These are phyloP conservation scores for Allolobophora icterica DNA, from an alignment of 2,888 invertebrate species.

Conservation along the genomic window DNA sequence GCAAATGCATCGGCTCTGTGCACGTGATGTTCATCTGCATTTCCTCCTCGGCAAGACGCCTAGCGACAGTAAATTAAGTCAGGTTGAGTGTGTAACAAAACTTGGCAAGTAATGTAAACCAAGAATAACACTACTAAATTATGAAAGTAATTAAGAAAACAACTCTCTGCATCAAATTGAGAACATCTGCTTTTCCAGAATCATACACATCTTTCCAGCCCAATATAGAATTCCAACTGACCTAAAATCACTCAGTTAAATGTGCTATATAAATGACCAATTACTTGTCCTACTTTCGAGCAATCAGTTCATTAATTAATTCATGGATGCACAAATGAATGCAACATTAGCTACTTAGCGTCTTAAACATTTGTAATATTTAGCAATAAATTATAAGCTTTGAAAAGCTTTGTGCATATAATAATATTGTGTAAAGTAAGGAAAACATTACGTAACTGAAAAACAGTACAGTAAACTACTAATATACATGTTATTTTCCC, in stretches of 20 bases:
- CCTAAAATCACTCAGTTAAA: neutral
- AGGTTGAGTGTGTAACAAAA: neutral
- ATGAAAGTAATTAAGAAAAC: neutral
- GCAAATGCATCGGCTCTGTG: conserved; percentile 75
- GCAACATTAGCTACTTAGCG: neutral
- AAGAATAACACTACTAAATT: conserved; percentile 24
- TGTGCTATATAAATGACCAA: neutral
- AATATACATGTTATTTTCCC: conserved; percentile 3
- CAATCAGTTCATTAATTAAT: too few species aligned
- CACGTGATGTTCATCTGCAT: conserved; percentile 77
- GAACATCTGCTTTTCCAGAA: neutral
- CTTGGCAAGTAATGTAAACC: neutral
- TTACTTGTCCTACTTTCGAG: neutral
- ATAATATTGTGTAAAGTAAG: neutral
- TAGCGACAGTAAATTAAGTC: conserved; percentile 52
- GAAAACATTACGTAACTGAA: too few species aligned
- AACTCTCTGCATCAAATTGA: neutral
- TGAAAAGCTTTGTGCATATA: neutral
- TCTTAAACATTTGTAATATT: neutral
- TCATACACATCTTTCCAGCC: neutral
- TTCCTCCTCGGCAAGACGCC: conserved; percentile 80
- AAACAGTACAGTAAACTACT: neutral
- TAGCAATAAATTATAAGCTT: neutral
- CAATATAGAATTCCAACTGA: neutral
- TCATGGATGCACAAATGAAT: too few species aligned